Percentiles rank a stretch among this genome's conserved stretches.
Evolutionary conservation across 2,888 invertebrate species (phyloP).

Genomic region (Apomyelois bistriatella): DNA sequence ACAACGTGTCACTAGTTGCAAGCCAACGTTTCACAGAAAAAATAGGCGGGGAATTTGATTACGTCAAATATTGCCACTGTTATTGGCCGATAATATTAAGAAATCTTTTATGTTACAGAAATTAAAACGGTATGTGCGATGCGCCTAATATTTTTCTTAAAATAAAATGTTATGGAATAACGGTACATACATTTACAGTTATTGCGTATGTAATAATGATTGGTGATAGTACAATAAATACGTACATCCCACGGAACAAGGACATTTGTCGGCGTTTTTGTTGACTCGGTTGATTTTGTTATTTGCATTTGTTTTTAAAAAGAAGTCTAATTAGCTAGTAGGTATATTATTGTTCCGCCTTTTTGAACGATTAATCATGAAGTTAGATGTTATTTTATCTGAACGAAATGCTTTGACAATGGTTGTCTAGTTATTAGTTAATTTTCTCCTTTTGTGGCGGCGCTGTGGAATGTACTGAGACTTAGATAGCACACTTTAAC

Average conservation of each 20-base stretch:
- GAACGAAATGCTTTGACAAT: too few species aligned
- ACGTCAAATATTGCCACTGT: too few species aligned
- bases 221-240: slow-evolving; percentile 26
- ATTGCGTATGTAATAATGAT: slow-evolving; percentile 10
- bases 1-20: too few species aligned
- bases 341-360: slow-evolving; percentile 4
- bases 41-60: too few species aligned
- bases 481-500: too few species aligned
- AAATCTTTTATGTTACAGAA: too few species aligned
- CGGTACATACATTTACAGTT: not conserved
- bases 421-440: too few species aligned
- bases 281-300: slow-evolving; percentile 3
- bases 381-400: too few species aligned
- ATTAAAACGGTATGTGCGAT: not conserved
- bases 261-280: not conserved
- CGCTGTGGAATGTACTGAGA: too few species aligned
- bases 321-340: not conserved
- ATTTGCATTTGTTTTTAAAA: slow-evolving; percentile 14
- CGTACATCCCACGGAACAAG: not conserved
- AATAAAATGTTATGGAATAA: not conserved
- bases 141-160: not conserved
- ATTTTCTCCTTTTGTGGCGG: too few species aligned
- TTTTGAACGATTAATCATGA: not conserved
- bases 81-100: too few species aligned
- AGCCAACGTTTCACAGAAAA: too few species aligned